Evolutionary conservation across 2,113 vertebrate genomes (phyloP).

Genomic region (Columba janthina): DNA sequence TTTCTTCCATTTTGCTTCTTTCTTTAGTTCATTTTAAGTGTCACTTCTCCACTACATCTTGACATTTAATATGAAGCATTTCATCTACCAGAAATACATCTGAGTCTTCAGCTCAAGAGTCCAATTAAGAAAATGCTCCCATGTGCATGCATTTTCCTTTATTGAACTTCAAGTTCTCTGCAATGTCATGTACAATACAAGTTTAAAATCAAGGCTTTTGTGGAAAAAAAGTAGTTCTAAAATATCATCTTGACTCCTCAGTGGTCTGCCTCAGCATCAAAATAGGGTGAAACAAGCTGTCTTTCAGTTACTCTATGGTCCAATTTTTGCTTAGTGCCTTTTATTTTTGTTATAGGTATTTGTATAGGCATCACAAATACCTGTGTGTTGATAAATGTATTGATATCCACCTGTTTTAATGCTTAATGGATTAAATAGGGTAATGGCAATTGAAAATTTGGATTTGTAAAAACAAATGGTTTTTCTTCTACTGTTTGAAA

Average conservation of each 20-base stretch:
- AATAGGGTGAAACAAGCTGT: background rate
- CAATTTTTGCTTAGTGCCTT: background rate
- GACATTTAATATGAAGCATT: constrained; percentile 63
- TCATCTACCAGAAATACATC: constrained; percentile 48
- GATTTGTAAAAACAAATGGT: background rate
- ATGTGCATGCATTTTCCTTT: constrained; percentile 9
- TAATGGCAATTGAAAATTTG: background rate
- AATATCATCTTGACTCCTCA: background rate
- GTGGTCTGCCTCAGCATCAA: background rate
- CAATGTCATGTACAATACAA: background rate
- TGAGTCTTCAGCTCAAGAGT: constrained; percentile 29
- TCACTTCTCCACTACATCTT: constrained; percentile 51
- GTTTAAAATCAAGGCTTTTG: constrained; percentile 16
- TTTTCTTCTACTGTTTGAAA: background rate
- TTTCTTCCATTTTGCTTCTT: constrained; percentile 6
- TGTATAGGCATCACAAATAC: background rate
- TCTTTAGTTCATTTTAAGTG: constrained; percentile 51
- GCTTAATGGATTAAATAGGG: background rate
- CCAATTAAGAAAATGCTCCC: constrained; percentile 58
- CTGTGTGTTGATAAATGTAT: background rate
- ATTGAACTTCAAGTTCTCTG: constrained; percentile 29
- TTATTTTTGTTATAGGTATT: background rate
- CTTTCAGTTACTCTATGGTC: background rate
- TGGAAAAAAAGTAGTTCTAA: background rate
- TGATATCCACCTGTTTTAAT: background rate